Conservation (phyloP, 1,140 invertebrate species). For the Stenopsyche tienmushanensis region DNA sequence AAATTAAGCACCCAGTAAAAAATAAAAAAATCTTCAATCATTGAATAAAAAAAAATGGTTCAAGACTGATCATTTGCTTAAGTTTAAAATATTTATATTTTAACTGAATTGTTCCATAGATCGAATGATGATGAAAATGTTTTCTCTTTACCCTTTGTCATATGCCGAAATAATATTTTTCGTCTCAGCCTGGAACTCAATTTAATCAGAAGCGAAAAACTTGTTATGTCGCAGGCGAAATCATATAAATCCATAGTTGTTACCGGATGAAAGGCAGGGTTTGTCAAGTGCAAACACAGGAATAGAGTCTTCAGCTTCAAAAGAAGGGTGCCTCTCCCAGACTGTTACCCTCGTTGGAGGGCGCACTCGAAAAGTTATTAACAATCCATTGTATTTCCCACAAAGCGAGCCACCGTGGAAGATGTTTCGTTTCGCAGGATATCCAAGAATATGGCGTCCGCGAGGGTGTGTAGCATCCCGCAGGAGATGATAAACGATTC, state of each 20-base stretch:
- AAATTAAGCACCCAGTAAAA: too few species aligned
- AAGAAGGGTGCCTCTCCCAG: not conserved
- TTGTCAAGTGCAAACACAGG: conserved; percentile 12
- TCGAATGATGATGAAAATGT: too few species aligned
- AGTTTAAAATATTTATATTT: too few species aligned
- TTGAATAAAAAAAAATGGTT: too few species aligned
- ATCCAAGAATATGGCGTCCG: not conserved
- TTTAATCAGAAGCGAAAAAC: too few species aligned
- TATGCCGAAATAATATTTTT: too few species aligned
- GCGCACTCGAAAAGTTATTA: conserved; percentile 41
- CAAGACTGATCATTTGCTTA: too few species aligned
- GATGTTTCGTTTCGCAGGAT: conserved; percentile 35
- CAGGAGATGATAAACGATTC: conserved; percentile 23
- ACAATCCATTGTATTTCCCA: conserved; percentile 40
- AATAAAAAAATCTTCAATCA: too few species aligned
- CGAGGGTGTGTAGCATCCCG: not conserved
- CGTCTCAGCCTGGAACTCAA: too few species aligned
- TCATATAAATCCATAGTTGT: not conserved
- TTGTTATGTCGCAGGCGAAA: too few species aligned
- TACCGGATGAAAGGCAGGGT: conserved; percentile 5
- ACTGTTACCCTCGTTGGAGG: conserved; percentile 24
- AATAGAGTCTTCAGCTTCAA: not conserved
- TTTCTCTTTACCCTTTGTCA: too few species aligned
- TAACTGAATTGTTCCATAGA: too few species aligned
- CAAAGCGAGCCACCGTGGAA: conserved; percentile 36